phyloP scores from a whole-genome alignment of 1,140 invertebrate species.

The Drosophila ohnishii region DNA sequence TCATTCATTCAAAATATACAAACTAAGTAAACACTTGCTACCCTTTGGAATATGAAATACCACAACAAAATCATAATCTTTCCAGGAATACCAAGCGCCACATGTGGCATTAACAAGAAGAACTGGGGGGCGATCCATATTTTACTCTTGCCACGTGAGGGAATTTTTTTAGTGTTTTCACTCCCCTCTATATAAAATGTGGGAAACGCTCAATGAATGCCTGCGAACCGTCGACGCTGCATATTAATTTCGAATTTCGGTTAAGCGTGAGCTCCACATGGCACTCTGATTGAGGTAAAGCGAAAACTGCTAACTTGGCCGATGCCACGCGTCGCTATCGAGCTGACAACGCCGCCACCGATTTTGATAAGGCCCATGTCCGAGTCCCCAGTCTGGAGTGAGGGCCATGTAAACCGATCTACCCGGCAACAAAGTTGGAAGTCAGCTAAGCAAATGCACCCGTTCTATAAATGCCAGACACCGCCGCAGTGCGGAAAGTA shows the following conservation, averaged over 20 bases:
- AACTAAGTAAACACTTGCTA: slow-evolving; percentile 23
- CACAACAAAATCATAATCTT: slow-evolving; percentile 28
- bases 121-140: not conserved
- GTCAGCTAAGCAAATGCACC: slow-evolving; percentile 31
- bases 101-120: slow-evolving; percentile 36
- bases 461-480: slow-evolving; percentile 35
- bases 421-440: slow-evolving; percentile 38
- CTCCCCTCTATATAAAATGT: slow-evolving; percentile 7
- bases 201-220: slow-evolving; percentile 41
- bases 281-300: slow-evolving; percentile 18
- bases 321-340: slow-evolving; percentile 55
- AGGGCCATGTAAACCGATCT: slow-evolving; percentile 30
- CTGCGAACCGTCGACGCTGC: slow-evolving; percentile 14
- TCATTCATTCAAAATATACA: slow-evolving; percentile 19
- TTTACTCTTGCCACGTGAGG: slow-evolving; percentile 28
- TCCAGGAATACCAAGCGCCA: slow-evolving; percentile 18
- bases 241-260: slow-evolving; percentile 8
- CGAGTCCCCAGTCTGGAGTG: slow-evolving; percentile 15
- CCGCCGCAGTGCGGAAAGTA: slow-evolving; percentile 22
- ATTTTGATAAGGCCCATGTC: slow-evolving; percentile 37
- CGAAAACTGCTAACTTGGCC: slow-evolving; percentile 48
- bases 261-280: slow-evolving; percentile 10
- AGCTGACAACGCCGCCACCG: slow-evolving; percentile 32
- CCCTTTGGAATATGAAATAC: slow-evolving; percentile 7
- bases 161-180: slow-evolving; percentile 3